Conservation (phyloP, 1,140 invertebrate species). For the Fopius arisanus region DNA sequence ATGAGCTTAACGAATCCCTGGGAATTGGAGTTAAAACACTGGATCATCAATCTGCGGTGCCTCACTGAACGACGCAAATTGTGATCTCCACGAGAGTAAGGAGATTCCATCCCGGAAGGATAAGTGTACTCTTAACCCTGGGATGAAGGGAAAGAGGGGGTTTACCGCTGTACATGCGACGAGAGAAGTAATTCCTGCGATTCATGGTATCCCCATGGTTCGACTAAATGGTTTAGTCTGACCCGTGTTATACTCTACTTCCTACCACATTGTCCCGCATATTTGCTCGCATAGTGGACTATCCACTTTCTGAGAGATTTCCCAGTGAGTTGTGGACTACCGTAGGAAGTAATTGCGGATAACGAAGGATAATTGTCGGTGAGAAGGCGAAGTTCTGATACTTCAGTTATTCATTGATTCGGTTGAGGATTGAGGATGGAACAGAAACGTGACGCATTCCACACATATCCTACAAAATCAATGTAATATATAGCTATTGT, state of each 20-base stretch:
- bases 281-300: slow-evolving; percentile 29
- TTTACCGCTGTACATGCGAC: neutral
- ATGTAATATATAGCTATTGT: too few relatives aligned
- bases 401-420: neutral
- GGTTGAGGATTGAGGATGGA: neutral
- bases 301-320: neutral
- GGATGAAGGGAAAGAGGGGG: neutral
- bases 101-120: neutral
- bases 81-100: neutral
- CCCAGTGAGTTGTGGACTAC: neutral
- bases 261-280: slow-evolving; percentile 32
- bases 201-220: slow-evolving; percentile 30
- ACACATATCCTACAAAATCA: too few relatives aligned
- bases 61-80: neutral
- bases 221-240: slow-evolving; percentile 9
- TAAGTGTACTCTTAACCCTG: neutral
- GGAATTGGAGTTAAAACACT: neutral
- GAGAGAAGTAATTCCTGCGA: slow-evolving; percentile 36
- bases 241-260: slow-evolving; percentile 20
- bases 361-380: slow-evolving; percentile 12
- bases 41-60: neutral
- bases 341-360: slow-evolving; percentile 15
- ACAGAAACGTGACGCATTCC: too few relatives aligned
- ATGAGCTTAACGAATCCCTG: neutral
- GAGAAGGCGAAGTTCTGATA: neutral